These are phyloP conservation scores for Microtus richardsoni DNA, from an alignment of 2,113 vertebrate genomes.

Conservation along the genomic window DNA sequence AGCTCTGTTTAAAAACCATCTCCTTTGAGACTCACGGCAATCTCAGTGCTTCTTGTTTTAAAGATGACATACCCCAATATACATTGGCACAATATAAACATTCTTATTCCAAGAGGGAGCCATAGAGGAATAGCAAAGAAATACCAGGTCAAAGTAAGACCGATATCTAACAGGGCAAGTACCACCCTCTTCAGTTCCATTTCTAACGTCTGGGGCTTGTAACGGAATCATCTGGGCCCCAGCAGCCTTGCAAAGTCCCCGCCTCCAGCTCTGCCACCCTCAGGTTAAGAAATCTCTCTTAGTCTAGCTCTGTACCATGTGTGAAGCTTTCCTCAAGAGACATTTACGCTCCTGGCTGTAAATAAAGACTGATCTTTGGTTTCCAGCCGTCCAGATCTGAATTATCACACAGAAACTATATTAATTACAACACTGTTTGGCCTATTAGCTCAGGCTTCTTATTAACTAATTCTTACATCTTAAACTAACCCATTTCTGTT, in stretches of 20 bases:
- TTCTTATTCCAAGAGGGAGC: neutral
- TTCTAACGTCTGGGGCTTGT: neutral
- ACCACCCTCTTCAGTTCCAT: neutral
- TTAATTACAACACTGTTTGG: too few species aligned
- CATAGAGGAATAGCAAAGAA: neutral
- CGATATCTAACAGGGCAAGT: neutral
- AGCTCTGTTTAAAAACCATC: neutral
- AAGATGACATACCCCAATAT: neutral
- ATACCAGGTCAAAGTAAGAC: neutral
- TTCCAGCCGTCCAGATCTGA: too few species aligned
- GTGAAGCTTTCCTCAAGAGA: neutral
- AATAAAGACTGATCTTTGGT: too few species aligned
- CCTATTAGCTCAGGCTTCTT: too few species aligned
- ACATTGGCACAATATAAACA: too few species aligned
- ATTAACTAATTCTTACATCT: too few species aligned
- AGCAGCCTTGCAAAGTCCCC: too few species aligned
- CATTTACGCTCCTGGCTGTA: too few species aligned
- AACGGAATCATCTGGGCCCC: neutral
- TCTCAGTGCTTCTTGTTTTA: neutral
- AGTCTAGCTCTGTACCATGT: neutral
- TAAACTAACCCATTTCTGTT: too few species aligned
- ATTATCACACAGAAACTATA: too few species aligned
- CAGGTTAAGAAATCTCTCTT: neutral
- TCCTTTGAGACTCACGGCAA: neutral
- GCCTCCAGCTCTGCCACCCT: neutral